These are phyloP conservation scores for Callospermophilus lateralis DNA, from an alignment of 2,113 vertebrate species.

Conservation along the genomic window DNA sequence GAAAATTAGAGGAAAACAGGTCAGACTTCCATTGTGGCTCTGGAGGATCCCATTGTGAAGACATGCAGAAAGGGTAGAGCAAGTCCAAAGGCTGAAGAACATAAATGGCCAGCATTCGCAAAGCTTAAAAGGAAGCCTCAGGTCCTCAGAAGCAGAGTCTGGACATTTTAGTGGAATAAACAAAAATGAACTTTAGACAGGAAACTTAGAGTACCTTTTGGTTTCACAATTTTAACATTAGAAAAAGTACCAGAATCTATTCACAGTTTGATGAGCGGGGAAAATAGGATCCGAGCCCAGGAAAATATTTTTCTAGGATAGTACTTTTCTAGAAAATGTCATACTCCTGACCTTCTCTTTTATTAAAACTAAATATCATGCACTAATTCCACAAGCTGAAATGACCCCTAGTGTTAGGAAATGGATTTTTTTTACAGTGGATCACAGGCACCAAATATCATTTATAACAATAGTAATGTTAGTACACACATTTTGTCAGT, in stretches of 20 bases:
- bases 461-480: not conserved
- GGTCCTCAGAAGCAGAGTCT: not conserved
- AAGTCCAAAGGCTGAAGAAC: not conserved
- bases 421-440: not conserved
- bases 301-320: conserved; percentile 45
- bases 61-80: not conserved
- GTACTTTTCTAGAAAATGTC: conserved; percentile 70
- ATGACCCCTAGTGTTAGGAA: conserved; percentile 60
- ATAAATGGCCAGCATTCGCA: not conserved
- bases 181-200: conserved; percentile 1
- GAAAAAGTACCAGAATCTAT: not conserved
- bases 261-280: not conserved
- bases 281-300: not conserved
- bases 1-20: conserved; percentile 28
- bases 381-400: conserved; percentile 49
- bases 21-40: not conserved
- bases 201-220: not conserved
- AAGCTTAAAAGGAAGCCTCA: not conserved
- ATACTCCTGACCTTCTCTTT: conserved; percentile 53
- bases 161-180: not conserved
- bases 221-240: conserved; percentile 39
- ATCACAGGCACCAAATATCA: not conserved
- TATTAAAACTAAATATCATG: conserved; percentile 49
- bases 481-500: not conserved
- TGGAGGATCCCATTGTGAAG: not conserved